Conservation (phyloP, 2,888 invertebrate species). For the Furcula furcula region DNA sequence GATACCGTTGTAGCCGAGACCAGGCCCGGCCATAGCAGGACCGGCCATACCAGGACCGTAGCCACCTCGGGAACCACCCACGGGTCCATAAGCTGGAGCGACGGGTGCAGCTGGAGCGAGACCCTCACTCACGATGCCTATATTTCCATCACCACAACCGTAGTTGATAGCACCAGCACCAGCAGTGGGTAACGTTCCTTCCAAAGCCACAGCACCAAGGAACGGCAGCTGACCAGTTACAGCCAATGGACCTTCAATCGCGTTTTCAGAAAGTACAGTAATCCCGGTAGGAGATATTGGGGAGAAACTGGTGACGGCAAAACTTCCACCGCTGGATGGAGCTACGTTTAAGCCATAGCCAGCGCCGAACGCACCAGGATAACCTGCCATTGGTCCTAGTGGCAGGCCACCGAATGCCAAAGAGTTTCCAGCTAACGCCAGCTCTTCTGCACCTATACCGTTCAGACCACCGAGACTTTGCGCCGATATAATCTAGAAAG, state of each 20-base stretch:
- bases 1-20: background rate
- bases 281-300: constrained; percentile 24
- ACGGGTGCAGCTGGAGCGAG: constrained; percentile 25
- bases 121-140: constrained; percentile 25
- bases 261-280: constrained; percentile 33
- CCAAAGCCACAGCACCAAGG: constrained; percentile 24
- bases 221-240: constrained; percentile 25
- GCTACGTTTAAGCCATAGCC: constrained; percentile 8
- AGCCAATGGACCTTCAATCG: constrained; percentile 32
- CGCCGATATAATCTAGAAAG: constrained; percentile 15
- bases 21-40: background rate
- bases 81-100: constrained; percentile 15
- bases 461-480: constrained; percentile 18
- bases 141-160: constrained; percentile 23
- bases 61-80: background rate
- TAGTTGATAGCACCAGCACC: constrained; percentile 32
- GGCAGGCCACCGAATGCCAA: constrained; percentile 3
- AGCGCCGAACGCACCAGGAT: constrained; percentile 1
- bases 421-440: constrained; percentile 9
- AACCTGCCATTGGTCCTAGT: background rate
- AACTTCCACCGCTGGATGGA: constrained; percentile 25
- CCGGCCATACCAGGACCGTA: background rate
- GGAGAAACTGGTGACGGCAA: constrained; percentile 35
- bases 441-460: constrained; percentile 17
- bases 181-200: constrained; percentile 21